phyloP scores from a whole-genome alignment of 2,797 vertebrate genomes.

The Pseudomugil tenellus region DNA sequence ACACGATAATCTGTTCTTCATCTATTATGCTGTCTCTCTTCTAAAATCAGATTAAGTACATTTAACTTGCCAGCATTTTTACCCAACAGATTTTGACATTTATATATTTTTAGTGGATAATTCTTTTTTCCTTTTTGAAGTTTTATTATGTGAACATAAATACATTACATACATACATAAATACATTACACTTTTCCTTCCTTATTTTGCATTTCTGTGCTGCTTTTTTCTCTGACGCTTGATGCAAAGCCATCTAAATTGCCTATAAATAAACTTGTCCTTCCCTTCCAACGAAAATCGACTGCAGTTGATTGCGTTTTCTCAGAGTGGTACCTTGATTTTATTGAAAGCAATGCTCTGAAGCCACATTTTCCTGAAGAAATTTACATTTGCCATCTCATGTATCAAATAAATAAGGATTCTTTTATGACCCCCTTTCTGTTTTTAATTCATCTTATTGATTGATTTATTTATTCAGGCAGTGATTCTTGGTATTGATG shows the following conservation, averaged over 20 bases:
- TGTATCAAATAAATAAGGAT: constrained; percentile 1
- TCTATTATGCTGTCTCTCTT: neutral
- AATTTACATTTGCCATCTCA: constrained; percentile 28
- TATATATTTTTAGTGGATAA: neutral
- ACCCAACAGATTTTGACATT: neutral
- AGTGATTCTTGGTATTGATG: constrained; percentile 4
- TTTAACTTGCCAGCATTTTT: neutral
- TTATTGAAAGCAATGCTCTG: constrained; percentile 19
- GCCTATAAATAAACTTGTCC: neutral
- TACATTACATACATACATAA: constrained; percentile 17
- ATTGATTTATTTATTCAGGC: constrained; percentile 4
- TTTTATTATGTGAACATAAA: neutral
- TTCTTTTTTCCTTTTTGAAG: neutral
- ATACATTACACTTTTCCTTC: neutral
- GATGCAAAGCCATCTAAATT: neutral
- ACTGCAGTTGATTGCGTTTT: constrained; percentile 35
- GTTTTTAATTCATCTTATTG: constrained; percentile 9
- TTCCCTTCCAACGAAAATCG: constrained; percentile 38
- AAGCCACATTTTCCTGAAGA: constrained; percentile 25
- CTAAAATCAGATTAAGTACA: neutral
- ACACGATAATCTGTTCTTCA: neutral
- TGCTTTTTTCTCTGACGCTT: neutral
- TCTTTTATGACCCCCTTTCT: constrained; percentile 13
- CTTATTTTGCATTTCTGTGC: neutral
- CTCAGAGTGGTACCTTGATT: constrained; percentile 51